These are phyloP conservation scores for Thymelicus lineola DNA, from an alignment of 2,888 invertebrate species.

Conservation along the genomic window DNA sequence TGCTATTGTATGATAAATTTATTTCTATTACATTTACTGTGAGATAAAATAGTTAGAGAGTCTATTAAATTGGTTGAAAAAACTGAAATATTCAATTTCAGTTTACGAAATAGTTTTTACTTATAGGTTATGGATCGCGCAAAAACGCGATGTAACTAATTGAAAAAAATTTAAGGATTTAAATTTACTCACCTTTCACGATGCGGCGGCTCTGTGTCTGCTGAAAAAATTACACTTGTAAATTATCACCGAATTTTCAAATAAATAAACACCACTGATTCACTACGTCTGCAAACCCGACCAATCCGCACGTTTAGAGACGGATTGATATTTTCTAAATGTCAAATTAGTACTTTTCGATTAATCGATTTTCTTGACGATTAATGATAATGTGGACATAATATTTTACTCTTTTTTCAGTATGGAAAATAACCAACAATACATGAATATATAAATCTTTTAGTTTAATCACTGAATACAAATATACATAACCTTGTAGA, in stretches of 20 bases:
- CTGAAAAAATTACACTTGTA: slow-evolving; percentile 70
- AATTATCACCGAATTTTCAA: slow-evolving; percentile 77
- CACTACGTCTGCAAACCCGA: slow-evolving; percentile 49
- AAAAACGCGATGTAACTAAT: slow-evolving; percentile 1
- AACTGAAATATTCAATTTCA: neutral
- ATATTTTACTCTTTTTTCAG: neutral
- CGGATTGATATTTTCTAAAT: slow-evolving; percentile 12
- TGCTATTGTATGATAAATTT: no score
- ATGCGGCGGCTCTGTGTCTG: slow-evolving; percentile 48
- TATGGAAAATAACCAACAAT: neutral
- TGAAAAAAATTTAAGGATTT: slow-evolving; percentile 2
- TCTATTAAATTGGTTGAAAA: neutral
- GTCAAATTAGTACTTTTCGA: slow-evolving; percentile 42
- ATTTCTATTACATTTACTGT: no score
- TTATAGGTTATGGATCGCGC: slow-evolving; percentile 30
- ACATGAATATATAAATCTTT: neutral
- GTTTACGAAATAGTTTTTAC: neutral
- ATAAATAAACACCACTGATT: slow-evolving; percentile 72
- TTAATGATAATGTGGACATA: neutral
- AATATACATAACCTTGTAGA: neutral
- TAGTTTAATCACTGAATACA: no score
- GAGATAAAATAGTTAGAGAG: no score
- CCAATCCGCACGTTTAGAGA: slow-evolving; percentile 60
- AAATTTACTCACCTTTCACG: slow-evolving; percentile 58
- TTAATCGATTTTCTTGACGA: slow-evolving; percentile 32